Conservation (phyloP, 53 echinoderm and acorn worm species). For the Crossaster papposus region DNA sequence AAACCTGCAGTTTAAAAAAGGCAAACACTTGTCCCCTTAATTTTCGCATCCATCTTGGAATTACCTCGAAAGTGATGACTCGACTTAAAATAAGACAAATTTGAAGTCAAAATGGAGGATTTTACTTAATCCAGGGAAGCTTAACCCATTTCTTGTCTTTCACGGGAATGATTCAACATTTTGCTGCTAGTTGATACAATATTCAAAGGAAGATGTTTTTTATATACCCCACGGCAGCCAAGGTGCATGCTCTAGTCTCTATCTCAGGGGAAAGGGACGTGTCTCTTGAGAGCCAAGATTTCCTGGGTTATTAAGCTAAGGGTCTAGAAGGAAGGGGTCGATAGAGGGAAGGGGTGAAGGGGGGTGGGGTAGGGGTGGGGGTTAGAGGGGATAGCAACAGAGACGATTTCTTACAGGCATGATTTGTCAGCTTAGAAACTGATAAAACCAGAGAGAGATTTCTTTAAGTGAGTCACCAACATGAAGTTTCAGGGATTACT, state of each 20-base stretch:
- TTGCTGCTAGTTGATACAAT: background rate
- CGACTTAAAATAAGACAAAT: background rate
- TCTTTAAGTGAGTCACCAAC: background rate
- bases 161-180: background rate
- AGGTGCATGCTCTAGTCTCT: background rate
- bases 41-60: too few species aligned
- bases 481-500: background rate
- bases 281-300: slow-evolving; percentile 1
- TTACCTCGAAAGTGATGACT: background rate
- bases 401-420: background rate
- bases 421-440: background rate
- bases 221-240: background rate
- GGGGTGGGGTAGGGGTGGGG: background rate
- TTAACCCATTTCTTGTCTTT: background rate
- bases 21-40: too few species aligned
- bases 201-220: background rate
- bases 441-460: background rate
- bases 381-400: background rate
- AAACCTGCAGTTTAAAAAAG: too few species aligned
- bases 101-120: background rate
- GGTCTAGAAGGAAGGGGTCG: too few species aligned
- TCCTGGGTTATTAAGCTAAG: slow-evolving; percentile 23
- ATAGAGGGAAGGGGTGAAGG: too few species aligned
- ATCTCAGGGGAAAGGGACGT: background rate
- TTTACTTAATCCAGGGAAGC: background rate